A percentile compares a stretch with the other conserved stretches of the same genome.
Evolutionary conservation across 2,797 vertebrate species (phyloP).

Genomic region (Acridotheres tristis): DNA sequence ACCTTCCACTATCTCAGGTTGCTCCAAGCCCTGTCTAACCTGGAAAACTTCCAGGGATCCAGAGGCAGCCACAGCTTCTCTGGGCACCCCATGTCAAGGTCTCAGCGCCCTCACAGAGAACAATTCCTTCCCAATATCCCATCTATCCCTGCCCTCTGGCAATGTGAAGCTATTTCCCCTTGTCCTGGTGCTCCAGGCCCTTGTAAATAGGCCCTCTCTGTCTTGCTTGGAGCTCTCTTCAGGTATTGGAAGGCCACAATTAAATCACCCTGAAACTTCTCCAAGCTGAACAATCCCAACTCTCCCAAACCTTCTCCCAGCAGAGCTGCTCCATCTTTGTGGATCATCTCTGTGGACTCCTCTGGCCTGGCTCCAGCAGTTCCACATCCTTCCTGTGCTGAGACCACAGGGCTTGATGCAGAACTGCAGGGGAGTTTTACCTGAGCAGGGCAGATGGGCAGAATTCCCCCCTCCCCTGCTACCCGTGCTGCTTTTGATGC

Average conservation of each 20-base stretch:
- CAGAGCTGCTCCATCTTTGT: neutral
- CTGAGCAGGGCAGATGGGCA: neutral
- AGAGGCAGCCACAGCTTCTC: neutral
- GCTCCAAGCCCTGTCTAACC: neutral
- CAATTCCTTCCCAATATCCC: neutral
- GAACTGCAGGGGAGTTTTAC: neutral
- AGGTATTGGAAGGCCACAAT: neutral
- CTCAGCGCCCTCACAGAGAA: fast-evolving
- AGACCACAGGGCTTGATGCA: neutral
- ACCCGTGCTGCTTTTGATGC: neutral
- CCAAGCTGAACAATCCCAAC: fast-evolving
- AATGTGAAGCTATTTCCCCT: neutral
- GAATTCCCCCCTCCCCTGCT: neutral
- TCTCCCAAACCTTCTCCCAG: neutral
- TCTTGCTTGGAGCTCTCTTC: neutral
- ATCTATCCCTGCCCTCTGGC: neutral
- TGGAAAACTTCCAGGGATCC: neutral
- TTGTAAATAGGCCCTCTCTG: fast-evolving
- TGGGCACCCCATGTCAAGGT: neutral
- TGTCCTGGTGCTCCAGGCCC: neutral
- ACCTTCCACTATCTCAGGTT: fast-evolving
- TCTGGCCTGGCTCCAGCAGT: neutral
- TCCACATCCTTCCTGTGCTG: neutral
- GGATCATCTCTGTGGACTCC: neutral
- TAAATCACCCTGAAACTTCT: neutral